phyloP scores from a whole-genome alignment of 2,797 vertebrate species.

The Lepilemur ruficaudatus region DNA sequence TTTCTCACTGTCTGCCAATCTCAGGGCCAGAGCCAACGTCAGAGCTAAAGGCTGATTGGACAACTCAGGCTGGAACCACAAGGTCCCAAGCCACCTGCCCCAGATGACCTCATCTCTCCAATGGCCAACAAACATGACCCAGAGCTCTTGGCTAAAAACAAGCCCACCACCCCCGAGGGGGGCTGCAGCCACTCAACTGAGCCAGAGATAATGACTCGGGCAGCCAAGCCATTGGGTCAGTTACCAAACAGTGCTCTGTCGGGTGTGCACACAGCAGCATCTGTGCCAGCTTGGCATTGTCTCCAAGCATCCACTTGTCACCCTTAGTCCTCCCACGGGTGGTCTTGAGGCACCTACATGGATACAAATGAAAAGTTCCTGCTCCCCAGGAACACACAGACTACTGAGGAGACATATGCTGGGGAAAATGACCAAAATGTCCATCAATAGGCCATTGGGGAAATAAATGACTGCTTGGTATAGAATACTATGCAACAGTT shows the following conservation, averaged over 20 bases:
- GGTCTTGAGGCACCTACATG: not conserved
- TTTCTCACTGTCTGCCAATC: not conserved
- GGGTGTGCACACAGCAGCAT: accelerated
- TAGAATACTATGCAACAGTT: not conserved
- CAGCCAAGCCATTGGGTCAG: not conserved
- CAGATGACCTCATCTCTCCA: constrained; percentile 61
- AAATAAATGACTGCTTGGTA: not conserved
- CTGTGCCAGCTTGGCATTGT: not conserved
- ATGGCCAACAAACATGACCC: constrained; percentile 26
- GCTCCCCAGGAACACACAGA: not conserved
- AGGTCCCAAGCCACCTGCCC: constrained; percentile 40
- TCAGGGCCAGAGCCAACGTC: constrained; percentile 5
- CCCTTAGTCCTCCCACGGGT: not conserved
- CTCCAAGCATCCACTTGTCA: not conserved
- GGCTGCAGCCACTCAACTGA: not conserved
- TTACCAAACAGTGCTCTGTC: not conserved
- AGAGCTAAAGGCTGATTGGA: not conserved
- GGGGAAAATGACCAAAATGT: not conserved
- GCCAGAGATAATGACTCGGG: not conserved
- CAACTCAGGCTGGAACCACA: not conserved
- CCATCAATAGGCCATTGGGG: not conserved
- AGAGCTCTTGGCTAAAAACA: constrained; percentile 35
- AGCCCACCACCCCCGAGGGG: not conserved
- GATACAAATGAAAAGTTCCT: not conserved
- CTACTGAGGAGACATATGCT: not conserved